A percentile compares a stretch with the other conserved stretches of the same genome.
phyloP scores from a whole-genome alignment of 2,888 invertebrate genomes.

The Drosophila mulleri region DNA sequence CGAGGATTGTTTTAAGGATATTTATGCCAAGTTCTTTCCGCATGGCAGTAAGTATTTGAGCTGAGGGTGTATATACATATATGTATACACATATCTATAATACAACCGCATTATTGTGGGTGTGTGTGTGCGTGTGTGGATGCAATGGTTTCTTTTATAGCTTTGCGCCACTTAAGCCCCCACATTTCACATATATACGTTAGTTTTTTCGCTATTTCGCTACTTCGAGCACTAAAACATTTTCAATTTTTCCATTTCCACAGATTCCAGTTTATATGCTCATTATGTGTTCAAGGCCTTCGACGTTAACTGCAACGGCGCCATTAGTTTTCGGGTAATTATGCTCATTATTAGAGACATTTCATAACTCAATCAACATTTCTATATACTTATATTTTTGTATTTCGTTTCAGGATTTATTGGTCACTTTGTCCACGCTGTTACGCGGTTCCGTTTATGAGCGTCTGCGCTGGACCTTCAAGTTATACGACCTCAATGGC shows the following conservation, averaged over 20 bases:
- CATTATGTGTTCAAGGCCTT: slow-evolving; percentile 99
- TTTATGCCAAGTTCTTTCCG: slow-evolving; percentile 99
- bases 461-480: slow-evolving; percentile 97
- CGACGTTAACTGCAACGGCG: slow-evolving; percentile 98
- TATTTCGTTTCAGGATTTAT: slow-evolving; percentile 90
- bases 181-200: slow-evolving; percentile 54
- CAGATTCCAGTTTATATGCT: slow-evolving; percentile 98
- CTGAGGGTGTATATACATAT: background rate
- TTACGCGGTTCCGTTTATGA: slow-evolving; percentile 97
- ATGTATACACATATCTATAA: background rate
- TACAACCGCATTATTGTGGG: slow-evolving; percentile 4
- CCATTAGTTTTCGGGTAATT: slow-evolving; percentile 98
- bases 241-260: slow-evolving; percentile 53
- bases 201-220: slow-evolving; percentile 23
- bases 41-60: slow-evolving; percentile 95
- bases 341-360: slow-evolving; percentile 9
- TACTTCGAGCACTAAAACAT: slow-evolving; percentile 15
- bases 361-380: background rate
- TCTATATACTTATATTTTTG: background rate
- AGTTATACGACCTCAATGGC: slow-evolving; percentile 97
- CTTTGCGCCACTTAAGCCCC: slow-evolving; percentile 58
- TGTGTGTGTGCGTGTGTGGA: slow-evolving; percentile 16
- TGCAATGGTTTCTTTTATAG: slow-evolving; percentile 61
- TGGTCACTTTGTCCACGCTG: slow-evolving; percentile 96
- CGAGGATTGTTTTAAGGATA: slow-evolving; percentile 98